These are phyloP conservation scores for Borostomias antarcticus DNA, from an alignment of 2,797 vertebrate species.

Conservation along the genomic window DNA sequence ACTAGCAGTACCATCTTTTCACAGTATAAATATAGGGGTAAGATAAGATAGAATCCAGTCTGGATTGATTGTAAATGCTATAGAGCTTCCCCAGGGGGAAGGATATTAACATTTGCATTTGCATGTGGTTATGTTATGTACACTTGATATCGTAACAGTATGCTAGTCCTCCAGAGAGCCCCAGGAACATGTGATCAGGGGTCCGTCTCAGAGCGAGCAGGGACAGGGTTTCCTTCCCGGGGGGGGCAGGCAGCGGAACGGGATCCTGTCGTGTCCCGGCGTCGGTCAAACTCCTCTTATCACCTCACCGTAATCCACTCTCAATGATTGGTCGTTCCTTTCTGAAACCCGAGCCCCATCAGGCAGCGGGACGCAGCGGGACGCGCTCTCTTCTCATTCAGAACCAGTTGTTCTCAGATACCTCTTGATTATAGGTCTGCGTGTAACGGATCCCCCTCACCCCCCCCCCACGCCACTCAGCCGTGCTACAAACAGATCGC, in stretches of 20 bases:
- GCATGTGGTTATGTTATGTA: no score
- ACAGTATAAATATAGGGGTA: no score
- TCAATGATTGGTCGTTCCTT: constrained; percentile 45
- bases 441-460: constrained; percentile 56
- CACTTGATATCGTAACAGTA: no score
- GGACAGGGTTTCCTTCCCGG: constrained; percentile 23
- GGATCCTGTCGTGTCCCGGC: constrained; percentile 38
- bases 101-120: no score
- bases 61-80: no score
- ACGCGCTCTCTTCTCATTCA: constrained; percentile 55
- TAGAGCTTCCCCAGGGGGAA: no score
- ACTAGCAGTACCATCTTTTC: no score
- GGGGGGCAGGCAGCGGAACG: constrained; percentile 45
- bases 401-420: constrained; percentile 59
- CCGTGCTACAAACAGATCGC: constrained; percentile 48
- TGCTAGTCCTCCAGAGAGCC: constrained; percentile 7
- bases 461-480: constrained; percentile 22
- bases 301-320: constrained; percentile 61
- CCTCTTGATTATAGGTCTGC: constrained; percentile 59
- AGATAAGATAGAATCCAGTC: no score
- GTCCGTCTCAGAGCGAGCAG: constrained; percentile 14
- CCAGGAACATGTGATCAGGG: constrained; percentile 36
- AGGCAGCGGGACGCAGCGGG: constrained; percentile 44
- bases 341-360: constrained; percentile 56
- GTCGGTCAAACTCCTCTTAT: constrained; percentile 67